A percentile compares a stretch with the other conserved stretches of the same genome.
Conservation (phyloP, 2,888 invertebrate genomes). For the Proisotoma minuta region DNA sequence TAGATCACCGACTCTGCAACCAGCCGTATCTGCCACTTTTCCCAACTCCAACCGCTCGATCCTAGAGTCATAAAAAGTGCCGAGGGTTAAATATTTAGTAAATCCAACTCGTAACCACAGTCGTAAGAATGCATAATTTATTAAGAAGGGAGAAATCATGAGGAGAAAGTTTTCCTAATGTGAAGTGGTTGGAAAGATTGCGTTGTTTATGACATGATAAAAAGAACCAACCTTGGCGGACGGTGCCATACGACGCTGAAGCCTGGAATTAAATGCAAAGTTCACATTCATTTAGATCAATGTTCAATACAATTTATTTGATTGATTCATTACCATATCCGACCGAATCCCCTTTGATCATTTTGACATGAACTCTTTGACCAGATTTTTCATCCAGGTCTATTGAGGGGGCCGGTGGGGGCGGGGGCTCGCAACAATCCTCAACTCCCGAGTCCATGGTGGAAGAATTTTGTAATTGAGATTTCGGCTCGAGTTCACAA, state of each 20-base stretch:
- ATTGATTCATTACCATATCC: constrained; percentile 28
- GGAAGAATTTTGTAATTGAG: constrained; percentile 39
- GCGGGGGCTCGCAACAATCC: constrained; percentile 41
- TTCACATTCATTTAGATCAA: neutral
- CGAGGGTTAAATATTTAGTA: constrained; percentile 40
- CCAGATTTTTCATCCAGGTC: constrained; percentile 42
- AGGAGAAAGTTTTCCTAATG: too few relatives aligned
- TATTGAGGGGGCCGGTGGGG: constrained; percentile 28
- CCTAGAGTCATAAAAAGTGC: constrained; percentile 30
- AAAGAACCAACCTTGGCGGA: constrained; percentile 43
- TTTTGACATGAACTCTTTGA: constrained; percentile 33
- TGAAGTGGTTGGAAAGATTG: neutral
- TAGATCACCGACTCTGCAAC: constrained; percentile 45
- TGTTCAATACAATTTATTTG: neutral
- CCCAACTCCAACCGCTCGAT: constrained; percentile 46
- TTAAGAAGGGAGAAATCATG: constrained; percentile 24
- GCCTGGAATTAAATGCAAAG: constrained; percentile 6
- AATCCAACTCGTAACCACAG: constrained; percentile 41
- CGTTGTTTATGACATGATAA: constrained; percentile 11
- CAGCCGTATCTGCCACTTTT: constrained; percentile 43
- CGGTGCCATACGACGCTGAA: constrained; percentile 46
- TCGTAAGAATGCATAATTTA: constrained; percentile 37
- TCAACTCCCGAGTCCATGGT: constrained; percentile 47
- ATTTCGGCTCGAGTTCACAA: constrained; percentile 20
- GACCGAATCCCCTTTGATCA: constrained; percentile 34